Evolutionary conservation across 64 coral and sea anemone genomes (phyloP), one percentile per base, ranked within the genome.

Genomic region (Anthopleura sola): DNA sequence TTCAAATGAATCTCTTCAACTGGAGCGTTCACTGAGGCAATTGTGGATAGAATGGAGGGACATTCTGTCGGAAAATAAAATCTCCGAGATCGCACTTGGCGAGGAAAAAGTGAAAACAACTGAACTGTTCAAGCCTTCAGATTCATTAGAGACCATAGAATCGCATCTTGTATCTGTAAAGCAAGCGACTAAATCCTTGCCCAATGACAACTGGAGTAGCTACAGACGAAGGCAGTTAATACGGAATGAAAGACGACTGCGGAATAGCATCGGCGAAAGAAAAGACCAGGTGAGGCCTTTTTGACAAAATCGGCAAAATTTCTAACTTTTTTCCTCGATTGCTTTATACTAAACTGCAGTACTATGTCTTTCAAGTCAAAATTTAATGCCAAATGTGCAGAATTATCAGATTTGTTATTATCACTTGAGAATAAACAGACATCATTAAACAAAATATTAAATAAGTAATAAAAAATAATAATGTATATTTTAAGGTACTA

Each of bases 31-130:
- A 64, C 78, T 88, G 2, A 81, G 58, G 46, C 57, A 78, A 68
- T 24, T 82, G 36, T 88, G 87, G 87, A 56, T 11, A 49, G 87
- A 88, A 33, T 88, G 87, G 87, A 81, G 36, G 37, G 58, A 47
- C 55, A 69, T 88, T 18, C 18, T 88, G 24, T 40, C 19, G 38
- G 26, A 47, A 48, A 62, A 60, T 49, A 37, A 88, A 9, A 82
- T 88, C 40, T 34, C 78, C 53, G 36, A 68, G 19, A 48, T 88
- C 23, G 3, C 21, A 16, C 36, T 88, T 19, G 28, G 69, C 18
- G 38, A 17, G 21, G 33, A 44, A 12, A 77, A 66, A 36, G 31
- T 88, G 49, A 44, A 88, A 46, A 79, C 76, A 21, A 20, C 37
- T 44, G 76, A 79, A 79, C 39, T 79, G 18, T 44, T 79, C 7